These are phyloP conservation scores for Apoda limacodes DNA, from an alignment of 2,888 invertebrate species.

Conservation along the genomic window DNA sequence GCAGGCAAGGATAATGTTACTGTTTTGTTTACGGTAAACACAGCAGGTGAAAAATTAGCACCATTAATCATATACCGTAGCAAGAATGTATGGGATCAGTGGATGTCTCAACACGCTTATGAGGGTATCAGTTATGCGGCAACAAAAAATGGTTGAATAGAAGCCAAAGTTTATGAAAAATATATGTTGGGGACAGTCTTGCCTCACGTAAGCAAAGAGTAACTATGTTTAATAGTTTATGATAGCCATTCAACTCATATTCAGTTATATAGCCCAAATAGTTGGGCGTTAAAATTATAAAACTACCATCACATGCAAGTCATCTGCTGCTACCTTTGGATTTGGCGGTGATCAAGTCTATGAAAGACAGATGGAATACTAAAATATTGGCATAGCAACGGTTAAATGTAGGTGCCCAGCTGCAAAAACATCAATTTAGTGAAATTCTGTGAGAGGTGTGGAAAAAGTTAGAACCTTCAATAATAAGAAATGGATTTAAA, in stretches of 20 bases:
- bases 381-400: conserved; percentile 13
- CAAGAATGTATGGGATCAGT: conserved; percentile 33
- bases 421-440: conserved; percentile 6
- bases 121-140: conserved; percentile 24
- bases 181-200: conserved; percentile 22
- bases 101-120: conserved; percentile 24
- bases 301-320: conserved; percentile 22
- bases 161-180: conserved; percentile 23
- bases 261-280: conserved; percentile 7
- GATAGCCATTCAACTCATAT: conserved; percentile 15
- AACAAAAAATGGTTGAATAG: conserved; percentile 27
- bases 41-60: conserved; percentile 25
- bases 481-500: conserved; percentile 8
- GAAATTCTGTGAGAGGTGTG: conserved; percentile 6
- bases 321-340: conserved; percentile 25
- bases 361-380: conserved; percentile 18
- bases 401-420: conserved; percentile 15
- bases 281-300: conserved; percentile 19
- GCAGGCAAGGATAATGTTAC: conserved; percentile 29
- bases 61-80: conserved; percentile 28
- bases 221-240: conserved; percentile 15
- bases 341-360: conserved; percentile 22
- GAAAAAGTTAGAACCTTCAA: conserved; percentile 5
- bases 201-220: conserved; percentile 12
- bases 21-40: conserved; percentile 22